A percentile compares a stretch with the other conserved stretches of the same genome.
phyloP scores from a whole-genome alignment of 1,140 invertebrate species.

The Platyscapa corneri region DNA sequence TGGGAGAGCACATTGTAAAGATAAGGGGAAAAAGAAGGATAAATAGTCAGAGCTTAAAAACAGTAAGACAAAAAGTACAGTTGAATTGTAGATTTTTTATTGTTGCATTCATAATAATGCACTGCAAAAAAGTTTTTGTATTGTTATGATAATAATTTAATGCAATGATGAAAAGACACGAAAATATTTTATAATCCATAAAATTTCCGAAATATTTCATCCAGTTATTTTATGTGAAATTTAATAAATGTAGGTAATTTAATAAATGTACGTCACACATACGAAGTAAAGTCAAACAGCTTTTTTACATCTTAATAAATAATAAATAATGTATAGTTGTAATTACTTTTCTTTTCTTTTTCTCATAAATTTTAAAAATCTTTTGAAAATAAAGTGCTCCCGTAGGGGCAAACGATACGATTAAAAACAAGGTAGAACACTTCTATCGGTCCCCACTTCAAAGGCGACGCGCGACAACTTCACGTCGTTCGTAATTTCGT shows the following conservation, averaged over 20 bases:
- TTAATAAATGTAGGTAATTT: neutral
- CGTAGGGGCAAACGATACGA: neutral
- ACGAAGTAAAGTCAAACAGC: neutral
- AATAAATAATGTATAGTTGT: slow-evolving; percentile 1
- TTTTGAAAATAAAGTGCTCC: neutral
- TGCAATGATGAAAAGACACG: neutral
- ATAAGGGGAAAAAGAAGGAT: slow-evolving; percentile 27
- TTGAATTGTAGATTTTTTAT: slow-evolving; percentile 36
- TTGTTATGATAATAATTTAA: neutral
- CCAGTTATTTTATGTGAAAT: neutral
- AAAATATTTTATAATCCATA: neutral
- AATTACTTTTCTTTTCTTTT: neutral
- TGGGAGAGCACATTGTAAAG: slow-evolving; percentile 50
- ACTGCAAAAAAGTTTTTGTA: neutral
- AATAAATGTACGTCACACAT: neutral
- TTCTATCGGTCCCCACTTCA: neutral
- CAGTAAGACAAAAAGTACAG: slow-evolving; percentile 23
- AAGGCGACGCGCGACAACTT: neutral
- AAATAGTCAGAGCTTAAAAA: slow-evolving; percentile 30
- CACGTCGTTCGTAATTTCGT: neutral
- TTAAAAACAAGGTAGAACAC: neutral
- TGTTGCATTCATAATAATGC: slow-evolving; percentile 12
- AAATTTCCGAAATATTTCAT: neutral
- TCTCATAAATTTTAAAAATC: slow-evolving; percentile 17
- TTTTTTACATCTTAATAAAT: slow-evolving; percentile 19